Base-by-base conservation (phyloP, 2,797 vertebrate genomes). In the Pogoniulus pusillus region DNA sequence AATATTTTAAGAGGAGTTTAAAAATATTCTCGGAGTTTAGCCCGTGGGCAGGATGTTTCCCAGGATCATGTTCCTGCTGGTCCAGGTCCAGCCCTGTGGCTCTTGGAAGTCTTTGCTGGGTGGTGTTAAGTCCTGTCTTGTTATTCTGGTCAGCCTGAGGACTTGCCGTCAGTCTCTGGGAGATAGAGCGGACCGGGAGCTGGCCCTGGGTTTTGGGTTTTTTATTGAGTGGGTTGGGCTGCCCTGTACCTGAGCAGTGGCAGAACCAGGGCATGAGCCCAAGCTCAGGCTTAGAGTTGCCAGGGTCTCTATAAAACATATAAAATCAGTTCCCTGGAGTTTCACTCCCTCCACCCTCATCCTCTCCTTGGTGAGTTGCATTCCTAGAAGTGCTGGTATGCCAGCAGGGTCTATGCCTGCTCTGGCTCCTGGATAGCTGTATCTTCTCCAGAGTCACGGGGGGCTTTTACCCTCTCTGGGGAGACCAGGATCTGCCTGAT, bases 1-100 rank as follows among this genome's bases (percentile, higher is more conserved):
- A 93, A 88, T 95, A 95, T 94, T 94, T 95, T 74, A 72, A 88
- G 37, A 95, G 84, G 71, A 60, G 70, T 94, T 94, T 94, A 96
- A 92, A 95, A 95, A 94, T 93, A 96, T 89, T 76, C 83, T 53
- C 35, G 1, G 7, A 68, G 45, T 37, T 93, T 68, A 69, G 55
- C 90, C 12, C 19, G 69, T 91, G 78, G 45, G 65, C 87, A 94
- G 91, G 89, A 94, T 91, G 74, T 87, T 91, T 90, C 62, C 2
- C 34, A 32, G 88, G 55, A 65, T 85, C 6, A 2, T 32, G 63
- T 93, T 93, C 85, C 49, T 0, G 11, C 63, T 92, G 84, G 86
- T 84, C 64, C 4, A 1, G 27, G 41, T 84, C 86, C 84, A 88
- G 75, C 86, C 47, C 47, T 55, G 69, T 43, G 64, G 69, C 62